Percentiles rank a stretch among this genome's conserved stretches.
These are phyloP conservation scores for Diachrysia chrysitis DNA, from an alignment of 2,888 invertebrate genomes.

Conservation along the genomic window DNA sequence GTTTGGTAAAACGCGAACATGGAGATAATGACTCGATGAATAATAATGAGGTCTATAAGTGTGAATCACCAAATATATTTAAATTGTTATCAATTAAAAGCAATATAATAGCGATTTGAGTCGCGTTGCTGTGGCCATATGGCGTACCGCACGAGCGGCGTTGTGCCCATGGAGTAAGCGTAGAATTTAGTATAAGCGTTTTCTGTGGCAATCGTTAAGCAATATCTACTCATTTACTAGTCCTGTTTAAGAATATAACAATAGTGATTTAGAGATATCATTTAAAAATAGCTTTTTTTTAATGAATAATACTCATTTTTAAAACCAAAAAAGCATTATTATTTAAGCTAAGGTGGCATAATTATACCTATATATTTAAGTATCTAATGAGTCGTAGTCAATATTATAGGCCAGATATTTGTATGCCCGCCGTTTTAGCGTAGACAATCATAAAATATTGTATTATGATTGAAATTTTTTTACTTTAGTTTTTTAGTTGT, in stretches of 20 bases:
- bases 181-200: conserved; percentile 21
- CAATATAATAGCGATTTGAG: conserved; percentile 89
- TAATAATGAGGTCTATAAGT: conserved; percentile 88
- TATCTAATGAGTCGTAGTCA: too few relatives aligned
- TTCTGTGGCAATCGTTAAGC: neutral
- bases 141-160: conserved; percentile 78
- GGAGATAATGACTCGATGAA: conserved; percentile 88
- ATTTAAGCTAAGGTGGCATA: too few relatives aligned
- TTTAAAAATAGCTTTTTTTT: neutral
- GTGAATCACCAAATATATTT: conserved; percentile 90
- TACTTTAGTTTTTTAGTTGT: neutral
- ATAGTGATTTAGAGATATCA: neutral
- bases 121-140: conserved; percentile 84
- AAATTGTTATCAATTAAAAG: conserved; percentile 90
- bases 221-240: neutral
- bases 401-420: too few relatives aligned
- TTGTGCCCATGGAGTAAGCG: conserved; percentile 67
- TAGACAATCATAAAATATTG: too few relatives aligned
- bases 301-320: too few relatives aligned
- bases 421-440: too few relatives aligned
- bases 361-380: too few relatives aligned
- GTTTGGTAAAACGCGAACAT: conserved; percentile 82
- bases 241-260: neutral
- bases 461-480: neutral
- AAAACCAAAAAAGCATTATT: too few relatives aligned